Evolutionary conservation across 2,888 invertebrate genomes (phyloP), one percentile per base, ranked within the genome.

Genomic region (Heteropelma amictum): DNA sequence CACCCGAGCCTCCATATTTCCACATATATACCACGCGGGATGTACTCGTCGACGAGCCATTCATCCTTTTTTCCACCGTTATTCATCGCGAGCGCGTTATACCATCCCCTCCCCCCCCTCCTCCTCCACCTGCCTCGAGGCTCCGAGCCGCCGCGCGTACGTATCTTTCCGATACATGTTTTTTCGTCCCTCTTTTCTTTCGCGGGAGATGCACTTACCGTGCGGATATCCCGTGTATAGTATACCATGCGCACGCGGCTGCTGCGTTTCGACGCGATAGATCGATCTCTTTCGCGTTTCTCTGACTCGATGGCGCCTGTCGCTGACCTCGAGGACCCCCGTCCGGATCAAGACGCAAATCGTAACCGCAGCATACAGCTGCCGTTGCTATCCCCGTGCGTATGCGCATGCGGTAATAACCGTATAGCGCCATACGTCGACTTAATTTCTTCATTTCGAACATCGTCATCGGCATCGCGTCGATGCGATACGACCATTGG

Each of bases 281-380:
- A 81, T 83, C 79, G 33, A 30, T 30, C 17, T 30, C 33, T 14
- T 4, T 73, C 47, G 65, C 26, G 51, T 58, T 64, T 61, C 70
- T 69, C 74, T 79, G 79, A 61, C 81, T 76, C 70, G 63, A 71
- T 80, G 83, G 82, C 83, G 83, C 83, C 83, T 82, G 76, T 81
- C 80, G 83, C 75, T 79, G 81, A 83, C 83, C 83, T 75, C 79
- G 69, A 72, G 72, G 80, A 81, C 81, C 80, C 76, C 69, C 61
- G 61, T 73, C 65, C 70, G 54, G 47, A 30, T n/a, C 68, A 45
- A 69, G 42, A 68, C 51, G 65, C 64, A 40, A 60, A 53, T 58
- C 61, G 38, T 49, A 63, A 51, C 63, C 35, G n/a, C n/a, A n/a
- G n/a, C n/a, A n/a, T n/a, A n/a, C n/a, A 60, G 49, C 58, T 60